A percentile compares a stretch with the other conserved stretches of the same genome.
phyloP scores from a whole-genome alignment of 2,797 vertebrate species.

The Ctenopoma multispine region DNA sequence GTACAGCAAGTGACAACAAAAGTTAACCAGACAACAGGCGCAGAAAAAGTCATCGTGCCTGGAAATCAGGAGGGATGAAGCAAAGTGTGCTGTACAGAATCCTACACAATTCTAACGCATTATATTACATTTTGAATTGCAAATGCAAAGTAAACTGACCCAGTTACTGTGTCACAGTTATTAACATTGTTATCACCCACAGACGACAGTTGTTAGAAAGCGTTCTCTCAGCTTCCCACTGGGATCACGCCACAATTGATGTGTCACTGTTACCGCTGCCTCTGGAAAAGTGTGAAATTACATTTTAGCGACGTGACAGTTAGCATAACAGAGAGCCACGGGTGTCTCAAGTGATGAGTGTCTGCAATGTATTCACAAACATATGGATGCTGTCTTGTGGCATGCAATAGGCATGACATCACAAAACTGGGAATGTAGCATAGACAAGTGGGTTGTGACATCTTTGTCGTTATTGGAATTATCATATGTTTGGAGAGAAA shows the following conservation, averaged over 20 bases:
- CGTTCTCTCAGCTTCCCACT: constrained; percentile 12
- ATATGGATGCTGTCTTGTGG: not conserved
- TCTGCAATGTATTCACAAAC: not conserved
- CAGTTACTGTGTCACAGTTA: not conserved
- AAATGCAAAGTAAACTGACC: not conserved
- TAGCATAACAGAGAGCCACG: constrained; percentile 11
- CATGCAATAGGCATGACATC: not conserved
- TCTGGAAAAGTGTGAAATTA: constrained; percentile 34
- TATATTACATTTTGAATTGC: no score
- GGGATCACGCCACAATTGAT: constrained; percentile 22
- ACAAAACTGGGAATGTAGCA: not conserved
- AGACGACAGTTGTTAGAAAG: constrained; percentile 21
- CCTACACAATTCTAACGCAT: not conserved
- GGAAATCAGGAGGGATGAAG: not conserved
- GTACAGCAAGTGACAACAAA: no score
- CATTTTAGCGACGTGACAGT: constrained; percentile 28
- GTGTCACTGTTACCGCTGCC: constrained; percentile 1
- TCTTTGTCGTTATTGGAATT: constrained; percentile 17
- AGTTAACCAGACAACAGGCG: no score
- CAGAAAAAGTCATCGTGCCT: not conserved
- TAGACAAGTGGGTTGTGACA: not conserved
- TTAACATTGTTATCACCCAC: constrained; percentile 11
- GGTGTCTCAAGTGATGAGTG: not conserved
- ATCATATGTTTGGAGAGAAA: not conserved
- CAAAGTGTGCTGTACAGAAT: not conserved